Evolutionary conservation across 1,140 invertebrate genomes (phyloP), one percentile per base, ranked within the genome.

Genomic region (Pemphigus obesinymphae): DNA sequence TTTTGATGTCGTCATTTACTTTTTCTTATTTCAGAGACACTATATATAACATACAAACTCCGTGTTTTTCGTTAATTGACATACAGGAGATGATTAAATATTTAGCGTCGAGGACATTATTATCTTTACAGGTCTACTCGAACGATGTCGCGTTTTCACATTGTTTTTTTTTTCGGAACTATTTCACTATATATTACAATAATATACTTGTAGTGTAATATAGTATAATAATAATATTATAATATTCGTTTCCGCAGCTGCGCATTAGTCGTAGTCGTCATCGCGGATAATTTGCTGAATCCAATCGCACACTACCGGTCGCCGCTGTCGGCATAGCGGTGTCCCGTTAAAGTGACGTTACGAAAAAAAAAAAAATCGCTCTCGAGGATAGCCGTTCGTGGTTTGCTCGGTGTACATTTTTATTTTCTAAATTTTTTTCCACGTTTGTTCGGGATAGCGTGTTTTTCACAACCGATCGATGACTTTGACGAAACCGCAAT

Each of bases 291-390:
- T 61, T 31, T n/a, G 58, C 26, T 66, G 61, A 34, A 34, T 66
- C 61, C 17, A 66, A 66, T 66, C 61, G 58, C 61, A 10, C 61
- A n/a, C 26, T 26, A 20, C 15, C 58, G 29, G 29, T 6, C 55
- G 45, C 13, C 13, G 8, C 7, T 31, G 4, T 0, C 58, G 58
- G 26, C 29, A 58, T 61, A 61, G 61, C 31, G 29, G 61, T 34
- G 31, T 66, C 31, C 61, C 61, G 61, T 66, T 66, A 66, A 66
- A 66, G 61, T 66, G 61, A 66, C 61, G 61, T 66, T 66, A 34
- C 61, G 26, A 34, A 66, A 40, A 40, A 5, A 40, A 40, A 40
- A 40, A 40, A 66, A 66, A 66, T 34, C 31, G 20, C 10, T 2
- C 4, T 8, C 31, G 31, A 15, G 26, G 34, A 66, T 6, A 66